Evolutionary conservation across 2,888 invertebrate species (phyloP), one percentile per base, ranked within the genome.

Genomic region (Adelphocoris suturalis): DNA sequence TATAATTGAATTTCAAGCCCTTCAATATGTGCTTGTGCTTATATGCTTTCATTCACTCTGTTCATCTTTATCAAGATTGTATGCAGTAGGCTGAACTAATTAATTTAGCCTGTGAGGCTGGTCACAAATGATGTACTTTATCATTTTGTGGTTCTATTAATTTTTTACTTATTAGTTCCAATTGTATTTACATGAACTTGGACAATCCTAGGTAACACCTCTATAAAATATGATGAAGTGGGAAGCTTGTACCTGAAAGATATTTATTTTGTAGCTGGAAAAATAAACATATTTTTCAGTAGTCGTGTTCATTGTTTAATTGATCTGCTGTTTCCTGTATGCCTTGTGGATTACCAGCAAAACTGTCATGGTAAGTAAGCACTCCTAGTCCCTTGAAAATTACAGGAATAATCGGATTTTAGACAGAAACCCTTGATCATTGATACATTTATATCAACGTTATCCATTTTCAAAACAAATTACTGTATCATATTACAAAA

Each of bases 211-310:
- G 11, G 57, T 68, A 68, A 13, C 68, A 68, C 27, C 68, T 68
- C 12, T 4, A 7, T 37, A 37, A 37, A 7, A 37, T 37, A 37
- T n/a, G n/a, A n/a, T n/a, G n/a, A 61, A 7, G 0, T 82, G 27
- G 47, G 82, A 82, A 82, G 52, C 52, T 82, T 47, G 82, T 82
- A 82, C 82, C 82, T 82, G 52, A 81, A 81, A 46, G 19, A 68
- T 68, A 48, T 28, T 13, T 80, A 46, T 19, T 48, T 82, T 48
- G 82, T 82, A 48, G 82, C 52, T 82, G 47, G 82, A 52, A 82
- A 47, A 82, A 82, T 48, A 82, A 48, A 82, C 52, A 52, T 82
- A 68, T 68, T 68, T 82, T 82, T 82, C 82, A 52, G 48, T n/a
- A 82, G 23, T 14, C 16, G 23, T 82, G 23, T 23, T 27, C 37